A percentile compares a stretch with the other conserved stretches of the same genome.
phyloP scores from a whole-genome alignment of 2,113 vertebrate genomes.

The Lepus europaeus region DNA sequence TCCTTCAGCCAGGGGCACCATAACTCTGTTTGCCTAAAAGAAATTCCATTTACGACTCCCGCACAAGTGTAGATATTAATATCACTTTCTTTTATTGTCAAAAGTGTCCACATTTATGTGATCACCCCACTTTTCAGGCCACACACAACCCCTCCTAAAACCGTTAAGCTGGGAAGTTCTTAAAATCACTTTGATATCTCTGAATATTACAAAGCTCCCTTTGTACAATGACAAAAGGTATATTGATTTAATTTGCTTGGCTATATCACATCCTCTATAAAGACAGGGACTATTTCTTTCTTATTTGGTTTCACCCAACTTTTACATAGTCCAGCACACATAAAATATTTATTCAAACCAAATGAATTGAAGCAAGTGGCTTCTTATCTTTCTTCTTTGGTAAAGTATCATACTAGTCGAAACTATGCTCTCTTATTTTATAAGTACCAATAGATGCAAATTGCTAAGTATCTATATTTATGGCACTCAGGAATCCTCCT shows the following conservation, averaged over 20 bases:
- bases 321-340: neutral
- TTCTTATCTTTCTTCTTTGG: neutral
- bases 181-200: neutral
- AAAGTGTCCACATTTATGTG: neutral
- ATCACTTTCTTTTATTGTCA: neutral
- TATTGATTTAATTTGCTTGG: conserved; percentile 7
- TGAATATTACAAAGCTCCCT: neutral
- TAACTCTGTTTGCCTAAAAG: neutral
- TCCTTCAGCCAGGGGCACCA: neutral
- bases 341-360: conserved; percentile 9
- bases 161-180: neutral
- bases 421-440: conserved; percentile 33
- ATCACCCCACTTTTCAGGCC: neutral
- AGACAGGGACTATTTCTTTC: neutral
- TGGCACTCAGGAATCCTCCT: neutral
- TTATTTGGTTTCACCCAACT: neutral
- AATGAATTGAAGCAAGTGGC: neutral
- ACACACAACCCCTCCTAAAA: neutral
- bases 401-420: conserved; percentile 23
- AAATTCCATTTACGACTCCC: neutral
- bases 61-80: neutral
- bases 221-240: neutral
- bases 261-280: neutral
- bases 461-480: conserved; percentile 13
- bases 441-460: conserved; percentile 29